Evolutionary conservation across 2,888 invertebrate genomes (phyloP), one percentile per base, ranked within the genome.

Genomic region (Abrostola tripartita): DNA sequence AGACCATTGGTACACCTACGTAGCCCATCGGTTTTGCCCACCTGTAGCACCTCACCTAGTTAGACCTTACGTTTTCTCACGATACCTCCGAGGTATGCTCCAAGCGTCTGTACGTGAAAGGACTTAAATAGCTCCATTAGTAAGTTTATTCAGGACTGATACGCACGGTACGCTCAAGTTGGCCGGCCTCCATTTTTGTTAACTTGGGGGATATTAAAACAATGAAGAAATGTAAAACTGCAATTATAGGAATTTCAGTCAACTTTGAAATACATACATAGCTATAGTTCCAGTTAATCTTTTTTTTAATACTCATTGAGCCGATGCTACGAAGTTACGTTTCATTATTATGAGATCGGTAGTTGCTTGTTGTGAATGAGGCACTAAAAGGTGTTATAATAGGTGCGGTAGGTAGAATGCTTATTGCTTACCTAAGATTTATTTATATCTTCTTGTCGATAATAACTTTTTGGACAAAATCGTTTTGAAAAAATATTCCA

Each of bases 61-160:
- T 79, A 77, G 66, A 68, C 63, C 75, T 72, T 79, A 78, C 72
- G 74, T 71, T 68, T 69, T 76, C 68, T 76, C 75, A 67, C 76
- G 69, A 63, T 61, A 72, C 74, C 76, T 79, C 58, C 65, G 71
- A 76, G 78, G 76, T 82, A 76, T 75, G 79, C 76, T 71, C 77
- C 79, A 78, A 79, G 79, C 79, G 76, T 66, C 74, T 74, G 73
- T 81, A 86, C 81, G 82, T 85, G 85, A 61, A 79, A 74, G 64
- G 83, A 86, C 84, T 87, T 83, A 85, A 85, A 83, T 78, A 78
- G 75, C 74, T 81, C 82, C 81, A 87, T 87, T 85, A 83, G 74
- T 58, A 61, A 85, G 79, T 85, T 83, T 84, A 81, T 82, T 80
- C 75, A 81, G 82, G 79, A 79, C 80, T 74, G 79, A 81, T 83